Base-by-base conservation (phyloP, 2,113 vertebrate genomes). In the Cryptoleucopteryx plumbea region DNA sequence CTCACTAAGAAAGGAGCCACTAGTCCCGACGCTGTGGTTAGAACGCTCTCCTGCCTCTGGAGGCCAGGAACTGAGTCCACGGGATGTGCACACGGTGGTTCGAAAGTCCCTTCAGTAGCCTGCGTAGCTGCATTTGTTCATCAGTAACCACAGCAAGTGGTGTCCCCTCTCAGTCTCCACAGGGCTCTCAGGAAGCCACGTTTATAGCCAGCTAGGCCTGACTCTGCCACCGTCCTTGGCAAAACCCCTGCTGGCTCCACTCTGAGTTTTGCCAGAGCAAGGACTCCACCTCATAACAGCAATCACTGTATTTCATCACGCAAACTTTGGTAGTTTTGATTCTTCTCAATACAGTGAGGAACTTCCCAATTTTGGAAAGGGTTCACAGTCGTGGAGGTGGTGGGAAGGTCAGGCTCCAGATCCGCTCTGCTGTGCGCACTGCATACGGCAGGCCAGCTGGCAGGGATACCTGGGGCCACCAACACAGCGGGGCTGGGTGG, bases 321-420 rank as follows among this genome's bases (percentile, higher is more conserved):
- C 27, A 75, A 32, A 63, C n/a, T 15, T 61, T 2, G 8, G 22
- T 53, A 29, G 25, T 40, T 91, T 83, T 52, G 26, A 52, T 43
- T 23, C 12, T 26, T 61, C n/a, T 53, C 20, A 67, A 22, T 29
- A 61, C 22, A 67, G 23, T 0, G 5, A 91, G 7, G 13, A 79
- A 36, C 32, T n/a, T 52, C 6, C 3, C 3, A 7, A 5, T 52
- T 90, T 53, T 34, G n/a, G 68, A 43, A 45, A 84, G 42, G 5
- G 19, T 45, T 81, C 1, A 2, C 21, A 59, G 26, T 3, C 0
- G 0, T 15, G 18, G 29, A 75, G 7, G 34, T 20, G 52, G 56
- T 15, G 16, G n/a, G 13, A 58, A 82, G 38, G 27, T 6, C 7
- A 7, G 40, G 58, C 36, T 34, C 32, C 27, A 26, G 18, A 67